Evolutionary conservation across 2,888 invertebrate species (phyloP).

Genomic region (Gibbula magus): DNA sequence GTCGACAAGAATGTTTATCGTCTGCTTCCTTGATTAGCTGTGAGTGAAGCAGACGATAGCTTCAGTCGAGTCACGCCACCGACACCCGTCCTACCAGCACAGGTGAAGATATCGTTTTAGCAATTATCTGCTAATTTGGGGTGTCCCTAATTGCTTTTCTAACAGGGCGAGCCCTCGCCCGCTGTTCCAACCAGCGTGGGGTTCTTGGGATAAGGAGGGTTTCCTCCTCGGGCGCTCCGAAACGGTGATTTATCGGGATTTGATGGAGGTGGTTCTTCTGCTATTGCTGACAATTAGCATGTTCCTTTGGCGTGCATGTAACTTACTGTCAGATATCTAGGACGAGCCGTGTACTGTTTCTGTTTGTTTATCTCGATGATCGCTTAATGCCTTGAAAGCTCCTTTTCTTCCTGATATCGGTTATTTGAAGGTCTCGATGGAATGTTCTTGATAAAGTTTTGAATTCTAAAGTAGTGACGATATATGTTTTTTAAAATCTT

Average conservation of each 20-base stretch:
- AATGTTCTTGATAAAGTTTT: too few relatives aligned
- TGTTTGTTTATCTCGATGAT: too few relatives aligned
- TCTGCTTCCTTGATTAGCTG: slow-evolving; percentile 10
- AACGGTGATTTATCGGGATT: not conserved
- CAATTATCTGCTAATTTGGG: slow-evolving; percentile 21
- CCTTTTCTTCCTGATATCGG: too few relatives aligned
- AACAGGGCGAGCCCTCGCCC: not conserved
- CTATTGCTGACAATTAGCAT: too few relatives aligned
- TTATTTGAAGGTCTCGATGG: too few relatives aligned
- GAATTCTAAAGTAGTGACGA: too few relatives aligned
- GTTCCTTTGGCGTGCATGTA: too few relatives aligned
- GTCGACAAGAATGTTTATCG: slow-evolving; percentile 12
- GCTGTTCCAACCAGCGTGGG: not conserved
- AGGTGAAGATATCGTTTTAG: not conserved
- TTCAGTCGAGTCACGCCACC: not conserved
- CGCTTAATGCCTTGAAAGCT: too few relatives aligned
- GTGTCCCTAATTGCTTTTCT: slow-evolving; percentile 15
- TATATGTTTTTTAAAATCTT: too few relatives aligned
- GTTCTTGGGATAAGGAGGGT: not conserved
- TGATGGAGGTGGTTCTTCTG: slow-evolving; percentile 1
- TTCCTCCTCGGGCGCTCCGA: not conserved
- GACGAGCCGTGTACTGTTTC: too few relatives aligned
- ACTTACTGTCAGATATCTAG: too few relatives aligned
- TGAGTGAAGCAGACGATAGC: not conserved
- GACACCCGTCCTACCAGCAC: not conserved